Evolutionary conservation across 2,797 vertebrate genomes (phyloP).

Genomic region (Cygnus olor): DNA sequence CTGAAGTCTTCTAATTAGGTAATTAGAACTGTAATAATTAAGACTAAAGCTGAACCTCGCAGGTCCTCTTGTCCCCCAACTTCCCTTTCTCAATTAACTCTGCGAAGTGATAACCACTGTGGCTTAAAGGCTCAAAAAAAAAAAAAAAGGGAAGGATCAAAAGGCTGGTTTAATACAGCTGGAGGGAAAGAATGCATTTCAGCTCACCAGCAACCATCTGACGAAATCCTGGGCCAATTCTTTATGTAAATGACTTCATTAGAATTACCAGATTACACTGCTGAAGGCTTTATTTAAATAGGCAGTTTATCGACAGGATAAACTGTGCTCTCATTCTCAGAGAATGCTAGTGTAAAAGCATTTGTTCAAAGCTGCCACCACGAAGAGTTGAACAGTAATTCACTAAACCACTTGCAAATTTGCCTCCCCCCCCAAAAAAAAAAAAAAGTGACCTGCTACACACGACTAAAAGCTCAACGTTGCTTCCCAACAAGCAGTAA

Average conservation of each 20-base stretch:
- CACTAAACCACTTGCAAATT: neutral
- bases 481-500: neutral
- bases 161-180: constrained; percentile 72
- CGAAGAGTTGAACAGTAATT: neutral
- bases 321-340: constrained; percentile 46
- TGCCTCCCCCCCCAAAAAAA: too few relatives aligned
- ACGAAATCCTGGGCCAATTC: constrained; percentile 73
- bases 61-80: constrained; percentile 31
- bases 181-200: constrained; percentile 77
- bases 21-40: constrained; percentile 50
- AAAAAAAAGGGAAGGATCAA: constrained; percentile 64
- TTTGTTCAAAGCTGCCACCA: neutral
- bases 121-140: constrained; percentile 71
- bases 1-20: constrained; percentile 46
- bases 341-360: constrained; percentile 21
- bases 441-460: neutral
- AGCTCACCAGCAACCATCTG: constrained; percentile 72
- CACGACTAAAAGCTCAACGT: neutral
- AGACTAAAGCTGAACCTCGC: constrained; percentile 17
- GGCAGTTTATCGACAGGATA: constrained; percentile 67
- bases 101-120: constrained; percentile 73
- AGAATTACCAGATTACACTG: constrained; percentile 75
- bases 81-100: constrained; percentile 74
- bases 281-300: constrained; percentile 79
- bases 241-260: constrained; percentile 80